Evolutionary conservation across 2,113 vertebrate genomes (phyloP).

Genomic region (Pseudopipra pipra): DNA sequence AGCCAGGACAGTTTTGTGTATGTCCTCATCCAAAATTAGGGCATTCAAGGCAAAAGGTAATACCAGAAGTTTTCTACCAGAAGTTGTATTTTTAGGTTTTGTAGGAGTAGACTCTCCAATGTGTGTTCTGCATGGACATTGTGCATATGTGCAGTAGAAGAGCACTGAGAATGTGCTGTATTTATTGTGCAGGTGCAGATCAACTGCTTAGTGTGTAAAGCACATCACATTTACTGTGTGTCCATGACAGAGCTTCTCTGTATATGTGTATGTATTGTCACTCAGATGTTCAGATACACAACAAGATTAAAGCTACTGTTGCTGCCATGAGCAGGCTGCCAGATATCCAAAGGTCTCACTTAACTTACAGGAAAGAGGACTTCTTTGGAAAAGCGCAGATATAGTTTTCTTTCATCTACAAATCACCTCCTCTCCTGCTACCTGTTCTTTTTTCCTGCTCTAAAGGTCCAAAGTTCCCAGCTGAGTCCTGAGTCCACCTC

Average conservation of each 20-base stretch:
- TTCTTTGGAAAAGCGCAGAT: not conserved
- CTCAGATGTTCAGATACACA: not conserved
- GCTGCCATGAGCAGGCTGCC: not conserved
- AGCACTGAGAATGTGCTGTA: not conserved
- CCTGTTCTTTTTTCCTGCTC: not conserved
- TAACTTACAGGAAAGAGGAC: not conserved
- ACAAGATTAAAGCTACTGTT: not conserved
- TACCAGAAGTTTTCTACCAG: not conserved
- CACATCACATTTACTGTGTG: accelerated
- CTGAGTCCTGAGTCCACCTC: not conserved
- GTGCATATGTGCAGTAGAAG: not conserved
- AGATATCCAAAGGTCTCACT: not conserved
- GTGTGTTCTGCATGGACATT: not conserved
- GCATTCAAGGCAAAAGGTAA: not conserved
- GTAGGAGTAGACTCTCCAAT: not conserved
- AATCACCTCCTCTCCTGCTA: not conserved
- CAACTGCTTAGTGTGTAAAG: not conserved
- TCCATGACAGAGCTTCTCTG: not conserved
- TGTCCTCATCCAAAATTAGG: not conserved
- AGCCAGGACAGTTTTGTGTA: not conserved
- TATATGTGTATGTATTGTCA: not conserved
- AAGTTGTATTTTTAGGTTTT: not conserved
- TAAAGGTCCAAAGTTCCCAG: not conserved
- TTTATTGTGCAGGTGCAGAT: not conserved
- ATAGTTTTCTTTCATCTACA: not conserved